These are phyloP conservation scores for Pyrgus malvae DNA, from an alignment of 2,888 invertebrate genomes.

Conservation along the genomic window DNA sequence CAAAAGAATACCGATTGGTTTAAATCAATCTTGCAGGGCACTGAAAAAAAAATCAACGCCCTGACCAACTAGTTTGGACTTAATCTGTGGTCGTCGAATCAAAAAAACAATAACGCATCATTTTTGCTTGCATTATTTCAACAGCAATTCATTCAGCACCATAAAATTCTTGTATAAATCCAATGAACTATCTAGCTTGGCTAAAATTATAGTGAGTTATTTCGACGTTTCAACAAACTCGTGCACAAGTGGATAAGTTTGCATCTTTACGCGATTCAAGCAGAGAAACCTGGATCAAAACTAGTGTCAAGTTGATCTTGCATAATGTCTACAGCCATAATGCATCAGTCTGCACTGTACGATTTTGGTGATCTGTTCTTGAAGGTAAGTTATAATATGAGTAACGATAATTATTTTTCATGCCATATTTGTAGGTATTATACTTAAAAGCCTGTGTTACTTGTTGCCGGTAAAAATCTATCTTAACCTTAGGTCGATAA, in stretches of 20 bases:
- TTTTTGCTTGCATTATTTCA: conserved; percentile 59
- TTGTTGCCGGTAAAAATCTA: conserved; percentile 1
- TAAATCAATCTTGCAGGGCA: conserved; percentile 60
- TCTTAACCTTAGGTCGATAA: too few relatives aligned
- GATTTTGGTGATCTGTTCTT: conserved; percentile 88
- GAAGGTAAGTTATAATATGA: conserved; percentile 80
- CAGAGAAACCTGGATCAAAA: conserved; percentile 63
- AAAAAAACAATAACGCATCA: conserved; percentile 74
- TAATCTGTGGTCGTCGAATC: conserved; percentile 73
- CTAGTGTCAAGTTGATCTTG: conserved; percentile 69
- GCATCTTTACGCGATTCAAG: conserved; percentile 52
- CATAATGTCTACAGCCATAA: conserved; percentile 90
- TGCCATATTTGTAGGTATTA: too few relatives aligned
- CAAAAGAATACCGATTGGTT: conserved; percentile 64
- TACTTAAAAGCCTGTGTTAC: conserved; percentile 4
- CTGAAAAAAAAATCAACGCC: conserved; percentile 54
- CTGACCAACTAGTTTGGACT: conserved; percentile 75
- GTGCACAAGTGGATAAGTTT: conserved; percentile 75
- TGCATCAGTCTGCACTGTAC: conserved; percentile 88
- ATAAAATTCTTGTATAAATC: conserved; percentile 67
- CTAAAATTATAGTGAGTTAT: conserved; percentile 74
- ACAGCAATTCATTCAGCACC: conserved; percentile 59
- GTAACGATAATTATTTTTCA: neutral
- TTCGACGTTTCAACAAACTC: conserved; percentile 61
- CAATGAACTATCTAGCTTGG: conserved; percentile 61